Evolutionary conservation across 2,113 vertebrate genomes (phyloP).

Genomic region (Hemicordylus capensis): DNA sequence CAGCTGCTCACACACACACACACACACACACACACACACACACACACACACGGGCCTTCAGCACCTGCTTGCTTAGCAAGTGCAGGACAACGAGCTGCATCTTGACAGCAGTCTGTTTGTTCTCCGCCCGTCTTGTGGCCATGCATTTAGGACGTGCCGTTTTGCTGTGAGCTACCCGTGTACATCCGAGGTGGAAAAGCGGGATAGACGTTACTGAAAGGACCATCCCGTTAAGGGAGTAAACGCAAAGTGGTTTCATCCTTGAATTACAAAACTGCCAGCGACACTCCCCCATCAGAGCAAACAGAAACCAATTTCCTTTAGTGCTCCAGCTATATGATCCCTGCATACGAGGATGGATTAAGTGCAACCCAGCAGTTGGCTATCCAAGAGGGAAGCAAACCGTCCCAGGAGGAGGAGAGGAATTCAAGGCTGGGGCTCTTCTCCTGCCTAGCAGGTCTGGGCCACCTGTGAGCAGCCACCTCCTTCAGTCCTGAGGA

Average conservation of each 20-base stretch:
- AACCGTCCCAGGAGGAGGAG: constrained; percentile 26
- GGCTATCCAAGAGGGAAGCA: constrained; percentile 57
- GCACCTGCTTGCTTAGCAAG: neutral
- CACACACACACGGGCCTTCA: too few relatives aligned
- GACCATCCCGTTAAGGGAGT: neutral
- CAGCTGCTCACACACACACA: too few relatives aligned
- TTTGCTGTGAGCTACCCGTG: too few relatives aligned
- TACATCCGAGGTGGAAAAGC: too few relatives aligned
- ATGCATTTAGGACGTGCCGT: too few relatives aligned
- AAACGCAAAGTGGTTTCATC: neutral
- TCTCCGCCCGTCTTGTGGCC: constrained; percentile 30
- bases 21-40: too few relatives aligned
- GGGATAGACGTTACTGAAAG: too few relatives aligned
- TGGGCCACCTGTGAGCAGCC: neutral
- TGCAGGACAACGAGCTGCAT: constrained; percentile 17
- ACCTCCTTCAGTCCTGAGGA: neutral
- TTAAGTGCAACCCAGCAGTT: constrained; percentile 67
- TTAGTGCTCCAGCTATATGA: constrained; percentile 69
- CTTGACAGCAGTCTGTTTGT: constrained; percentile 24
- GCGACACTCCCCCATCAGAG: constrained; percentile 38
- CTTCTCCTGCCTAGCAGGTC: too few relatives aligned
- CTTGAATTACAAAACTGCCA: constrained; percentile 43
- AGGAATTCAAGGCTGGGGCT: constrained; percentile 62
- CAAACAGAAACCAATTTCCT: constrained; percentile 74
- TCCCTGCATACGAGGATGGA: constrained; percentile 61